Percentiles rank a stretch among this genome's conserved stretches.
phyloP scores from a whole-genome alignment of 2,888 invertebrate species.

The Lochmaea crataegi region DNA sequence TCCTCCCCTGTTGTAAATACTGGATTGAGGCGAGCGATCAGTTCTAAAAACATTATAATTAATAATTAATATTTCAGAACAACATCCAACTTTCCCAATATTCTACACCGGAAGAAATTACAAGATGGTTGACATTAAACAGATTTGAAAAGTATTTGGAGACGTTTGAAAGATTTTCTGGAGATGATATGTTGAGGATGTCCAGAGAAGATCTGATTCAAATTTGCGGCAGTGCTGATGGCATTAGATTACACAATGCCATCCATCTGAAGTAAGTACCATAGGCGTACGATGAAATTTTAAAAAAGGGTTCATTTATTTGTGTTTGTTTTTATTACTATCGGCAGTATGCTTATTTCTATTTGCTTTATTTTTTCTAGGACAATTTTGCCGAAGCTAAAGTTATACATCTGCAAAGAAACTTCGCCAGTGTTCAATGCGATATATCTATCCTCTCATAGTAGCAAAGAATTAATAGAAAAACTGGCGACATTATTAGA shows the following conservation, averaged over 20 bases:
- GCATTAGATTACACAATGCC: constrained; percentile 91
- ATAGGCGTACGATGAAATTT: no score
- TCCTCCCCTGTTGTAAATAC: no score
- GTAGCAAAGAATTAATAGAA: constrained; percentile 73
- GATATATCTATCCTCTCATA: constrained; percentile 79
- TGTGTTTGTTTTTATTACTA: neutral
- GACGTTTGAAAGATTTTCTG: constrained; percentile 88
- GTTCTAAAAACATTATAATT: no score
- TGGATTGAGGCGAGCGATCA: no score
- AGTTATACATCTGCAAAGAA: constrained; percentile 84
- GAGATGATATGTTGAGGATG: constrained; percentile 88
- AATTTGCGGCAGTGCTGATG: constrained; percentile 94
- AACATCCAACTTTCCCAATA: constrained; percentile 70
- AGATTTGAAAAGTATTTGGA: constrained; percentile 81
- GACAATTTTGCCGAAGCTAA: constrained; percentile 80
- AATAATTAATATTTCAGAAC: constrained; percentile 19
- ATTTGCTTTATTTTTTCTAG: constrained; percentile 60
- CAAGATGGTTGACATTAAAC: constrained; percentile 82
- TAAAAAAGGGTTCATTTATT: no score
- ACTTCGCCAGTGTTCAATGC: constrained; percentile 79
- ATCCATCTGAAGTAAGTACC: constrained; percentile 82
- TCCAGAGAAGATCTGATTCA: constrained; percentile 93
- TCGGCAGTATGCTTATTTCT: neutral
- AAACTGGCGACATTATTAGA: constrained; percentile 75
- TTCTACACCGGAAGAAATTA: constrained; percentile 78